Percentiles rank a stretch among this genome's conserved stretches.
These are phyloP conservation scores for Ormyrus rosae DNA, from an alignment of 2,888 invertebrate genomes.

Conservation along the genomic window DNA sequence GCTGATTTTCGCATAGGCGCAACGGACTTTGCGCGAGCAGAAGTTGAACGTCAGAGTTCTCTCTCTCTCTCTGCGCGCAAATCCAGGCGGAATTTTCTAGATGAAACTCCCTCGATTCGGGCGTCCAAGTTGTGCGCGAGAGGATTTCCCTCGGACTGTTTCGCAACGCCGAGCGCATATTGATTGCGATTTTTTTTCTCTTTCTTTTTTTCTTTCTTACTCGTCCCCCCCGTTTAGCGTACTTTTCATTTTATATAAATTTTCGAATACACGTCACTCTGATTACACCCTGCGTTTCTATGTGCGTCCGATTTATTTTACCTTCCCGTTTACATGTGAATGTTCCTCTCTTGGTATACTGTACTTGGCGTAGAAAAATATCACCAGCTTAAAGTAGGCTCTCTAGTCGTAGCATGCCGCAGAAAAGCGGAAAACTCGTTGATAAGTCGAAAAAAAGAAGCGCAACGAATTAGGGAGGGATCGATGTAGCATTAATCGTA, in stretches of 20 bases:
- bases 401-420: too few species aligned
- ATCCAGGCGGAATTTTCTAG: conserved; percentile 47
- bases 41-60: neutral
- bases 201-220: conserved; percentile 15
- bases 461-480: too few species aligned
- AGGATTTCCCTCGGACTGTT: conserved; percentile 17
- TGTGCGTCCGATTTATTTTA: neutral
- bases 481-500: too few species aligned
- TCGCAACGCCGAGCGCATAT: conserved; percentile 13
- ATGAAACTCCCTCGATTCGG: conserved; percentile 40
- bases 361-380: neutral
- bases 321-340: neutral
- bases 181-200: conserved; percentile 36
- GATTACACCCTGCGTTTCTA: neutral
- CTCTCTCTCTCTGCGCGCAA: conserved; percentile 20
- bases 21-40: neutral
- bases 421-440: too few species aligned
- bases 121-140: conserved; percentile 32
- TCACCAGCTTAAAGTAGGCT: too few species aligned
- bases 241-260: too few species aligned
- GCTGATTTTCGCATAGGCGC: too few species aligned
- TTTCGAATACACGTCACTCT: too few species aligned
- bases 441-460: too few species aligned
- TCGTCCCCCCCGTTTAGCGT: too few species aligned
- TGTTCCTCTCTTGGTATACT: neutral